Conservation (phyloP, 2,113 vertebrate species). For the Eudyptes chrysolophus region DNA sequence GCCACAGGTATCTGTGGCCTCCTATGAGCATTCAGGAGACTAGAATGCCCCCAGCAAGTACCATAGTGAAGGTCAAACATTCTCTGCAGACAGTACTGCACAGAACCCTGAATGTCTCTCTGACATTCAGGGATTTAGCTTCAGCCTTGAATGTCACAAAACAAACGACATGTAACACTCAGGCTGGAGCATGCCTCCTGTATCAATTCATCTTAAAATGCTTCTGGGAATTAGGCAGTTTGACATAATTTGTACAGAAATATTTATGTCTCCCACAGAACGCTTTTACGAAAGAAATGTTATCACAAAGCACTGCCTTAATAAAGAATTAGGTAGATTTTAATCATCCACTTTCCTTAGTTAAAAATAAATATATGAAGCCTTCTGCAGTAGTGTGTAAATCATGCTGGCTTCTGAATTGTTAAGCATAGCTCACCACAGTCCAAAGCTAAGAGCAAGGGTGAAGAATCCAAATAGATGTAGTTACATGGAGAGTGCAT, state of each 20-base stretch:
- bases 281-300: conserved; percentile 28
- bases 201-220: conserved; percentile 8
- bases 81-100: conserved; percentile 23
- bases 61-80: conserved; percentile 28
- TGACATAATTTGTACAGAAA: conserved; percentile 13
- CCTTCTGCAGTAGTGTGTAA: background rate
- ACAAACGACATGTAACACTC: background rate
- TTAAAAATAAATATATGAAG: conserved; percentile 22
- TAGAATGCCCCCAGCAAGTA: conserved; percentile 48
- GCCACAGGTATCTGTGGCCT: background rate
- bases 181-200: background rate
- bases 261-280: background rate
- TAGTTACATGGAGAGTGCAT: background rate
- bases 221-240: conserved; percentile 19
- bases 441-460: conserved; percentile 27
- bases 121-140: conserved; percentile 48
- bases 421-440: background rate
- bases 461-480: background rate
- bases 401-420: background rate
- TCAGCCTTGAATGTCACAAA: conserved; percentile 26
- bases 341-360: background rate
- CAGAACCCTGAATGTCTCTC: conserved; percentile 33
- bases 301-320: conserved; percentile 32
- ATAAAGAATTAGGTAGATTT: conserved; percentile 46
- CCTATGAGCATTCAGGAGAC: conserved; percentile 31